Evolutionary conservation across 2,797 vertebrate species (phyloP), one percentile per base, ranked within the genome.

Genomic region (Hafferia zeledoni): DNA sequence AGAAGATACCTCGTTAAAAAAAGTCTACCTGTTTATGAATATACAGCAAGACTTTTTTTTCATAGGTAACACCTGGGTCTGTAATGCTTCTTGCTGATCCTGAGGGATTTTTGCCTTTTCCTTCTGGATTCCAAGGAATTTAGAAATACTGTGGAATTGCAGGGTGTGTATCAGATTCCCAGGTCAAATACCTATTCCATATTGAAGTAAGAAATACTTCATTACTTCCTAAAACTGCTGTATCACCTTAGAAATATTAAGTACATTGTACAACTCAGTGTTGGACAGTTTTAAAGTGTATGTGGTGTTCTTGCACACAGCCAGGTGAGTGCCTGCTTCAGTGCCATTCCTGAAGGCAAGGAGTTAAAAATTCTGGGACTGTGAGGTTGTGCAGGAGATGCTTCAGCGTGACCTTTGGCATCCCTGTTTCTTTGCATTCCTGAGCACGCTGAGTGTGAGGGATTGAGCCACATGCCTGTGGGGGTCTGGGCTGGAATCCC

Each of bases 371-470:
- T 64, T 41, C 24, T 22, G 15, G 63, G 43, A n/a, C 10, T 79
- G 33, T 68, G 63, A 50, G 44, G n/a, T 22, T 89, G 60, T 80
- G 56, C 41, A 71, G 91, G 74, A 87, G 80, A 93, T 90, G 76
- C 63, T 83, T 93, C 30, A n/a, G 65, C 30, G 4, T 91, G 94
- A 96, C 91, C 94, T 96, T 93, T 95, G 94, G 72, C 92, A 92
- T 65, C 63, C 27, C 2, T 4, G 1, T 90, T 75, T 93, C 89
- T 94, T 91, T 92, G 72, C 67, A 92, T 95, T 96, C 89, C 93
- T 92, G 81, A 92, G 67, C 72, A 28, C 16, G 13, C 57, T 80
- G 83, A 43, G 5, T 75, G 23, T 10, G 46, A 59, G 81, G 65
- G 55, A 78, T 94, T 93, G 94, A 94, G 89, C 74, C 75, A 61